Conservation (phyloP, 2,888 invertebrate species). For the Camponotus fellah region DNA sequence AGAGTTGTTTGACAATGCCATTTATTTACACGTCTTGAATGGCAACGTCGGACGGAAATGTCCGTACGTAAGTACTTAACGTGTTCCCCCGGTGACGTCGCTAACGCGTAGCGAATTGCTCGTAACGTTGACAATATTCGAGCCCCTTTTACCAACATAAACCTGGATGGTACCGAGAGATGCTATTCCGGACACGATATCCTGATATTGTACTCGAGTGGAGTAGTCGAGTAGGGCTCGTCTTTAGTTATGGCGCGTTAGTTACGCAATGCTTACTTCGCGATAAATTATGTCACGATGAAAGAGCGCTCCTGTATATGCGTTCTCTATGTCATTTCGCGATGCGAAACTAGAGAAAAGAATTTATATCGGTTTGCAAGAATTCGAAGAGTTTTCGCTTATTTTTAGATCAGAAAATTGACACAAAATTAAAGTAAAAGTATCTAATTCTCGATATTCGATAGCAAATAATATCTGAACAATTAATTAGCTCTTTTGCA, state of each 20-base stretch:
- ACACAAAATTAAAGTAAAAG: background rate
- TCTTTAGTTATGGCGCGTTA: slow-evolving; percentile 83
- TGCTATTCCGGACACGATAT: slow-evolving; percentile 74
- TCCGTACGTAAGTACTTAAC: slow-evolving; percentile 65
- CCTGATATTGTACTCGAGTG: slow-evolving; percentile 82
- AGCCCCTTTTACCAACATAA: slow-evolving; percentile 79
- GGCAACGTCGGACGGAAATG: slow-evolving; percentile 25
- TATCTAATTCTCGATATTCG: slow-evolving; percentile 24
- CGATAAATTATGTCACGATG: slow-evolving; percentile 79
- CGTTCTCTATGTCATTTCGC: slow-evolving; percentile 4
- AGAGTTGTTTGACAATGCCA: background rate
- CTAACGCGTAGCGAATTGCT: slow-evolving; percentile 84
- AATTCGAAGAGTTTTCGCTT: slow-evolving; percentile 25
- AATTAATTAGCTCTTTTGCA: slow-evolving; percentile 8
- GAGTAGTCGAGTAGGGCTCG: slow-evolving; percentile 71
- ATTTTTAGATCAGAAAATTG: slow-evolving; percentile 32
- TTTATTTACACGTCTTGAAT: slow-evolving; percentile 44
- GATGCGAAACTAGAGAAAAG: slow-evolving; percentile 1
- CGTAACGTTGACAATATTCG: slow-evolving; percentile 82
- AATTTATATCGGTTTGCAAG: background rate
- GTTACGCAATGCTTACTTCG: slow-evolving; percentile 80
- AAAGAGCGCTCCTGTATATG: slow-evolving; percentile 60
- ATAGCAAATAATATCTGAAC: background rate
- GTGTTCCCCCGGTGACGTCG: slow-evolving; percentile 64
- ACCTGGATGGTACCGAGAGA: slow-evolving; percentile 78